Conservation (phyloP, 1,140 invertebrate genomes). For the Drosophila teissieri region DNA sequence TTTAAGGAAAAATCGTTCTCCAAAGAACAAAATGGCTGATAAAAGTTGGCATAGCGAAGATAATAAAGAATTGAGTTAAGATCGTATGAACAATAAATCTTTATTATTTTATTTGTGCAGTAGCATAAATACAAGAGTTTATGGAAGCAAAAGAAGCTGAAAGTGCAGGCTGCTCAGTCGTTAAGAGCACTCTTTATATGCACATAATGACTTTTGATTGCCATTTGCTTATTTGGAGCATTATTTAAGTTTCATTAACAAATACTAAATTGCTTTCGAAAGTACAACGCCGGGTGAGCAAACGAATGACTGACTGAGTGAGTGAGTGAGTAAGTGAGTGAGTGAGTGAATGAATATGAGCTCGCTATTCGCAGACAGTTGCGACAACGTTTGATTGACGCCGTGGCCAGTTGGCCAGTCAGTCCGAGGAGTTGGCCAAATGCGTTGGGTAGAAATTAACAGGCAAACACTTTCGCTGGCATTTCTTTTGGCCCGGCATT, state of each 20-base stretch:
- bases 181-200: constrained; percentile 66
- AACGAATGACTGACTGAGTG: constrained; percentile 17
- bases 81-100: no score
- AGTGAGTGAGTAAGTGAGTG: constrained; percentile 19
- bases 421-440: constrained; percentile 52
- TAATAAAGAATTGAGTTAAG: no score
- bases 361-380: constrained; percentile 37
- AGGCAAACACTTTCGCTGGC: constrained; percentile 74
- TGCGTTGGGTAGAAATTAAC: constrained; percentile 73
- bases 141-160: constrained; percentile 13
- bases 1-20: no score
- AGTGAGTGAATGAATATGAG: constrained; percentile 35
- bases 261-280: constrained; percentile 80
- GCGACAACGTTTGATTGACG: constrained; percentile 73
- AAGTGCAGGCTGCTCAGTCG: constrained; percentile 37
- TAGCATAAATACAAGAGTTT: constrained; percentile 11
- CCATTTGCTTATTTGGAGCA: constrained; percentile 79
- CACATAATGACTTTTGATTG: constrained; percentile 73
- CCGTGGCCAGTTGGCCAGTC: constrained; percentile 37
- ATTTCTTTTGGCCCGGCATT: constrained; percentile 57
- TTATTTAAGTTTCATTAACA: constrained; percentile 80
- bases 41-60: no score
- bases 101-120: background rate
- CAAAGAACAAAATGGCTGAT: no score
- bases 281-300: constrained; percentile 35